Evolutionary conservation across 2,113 vertebrate species (phyloP).

Genomic region (Hystrix brachyura): DNA sequence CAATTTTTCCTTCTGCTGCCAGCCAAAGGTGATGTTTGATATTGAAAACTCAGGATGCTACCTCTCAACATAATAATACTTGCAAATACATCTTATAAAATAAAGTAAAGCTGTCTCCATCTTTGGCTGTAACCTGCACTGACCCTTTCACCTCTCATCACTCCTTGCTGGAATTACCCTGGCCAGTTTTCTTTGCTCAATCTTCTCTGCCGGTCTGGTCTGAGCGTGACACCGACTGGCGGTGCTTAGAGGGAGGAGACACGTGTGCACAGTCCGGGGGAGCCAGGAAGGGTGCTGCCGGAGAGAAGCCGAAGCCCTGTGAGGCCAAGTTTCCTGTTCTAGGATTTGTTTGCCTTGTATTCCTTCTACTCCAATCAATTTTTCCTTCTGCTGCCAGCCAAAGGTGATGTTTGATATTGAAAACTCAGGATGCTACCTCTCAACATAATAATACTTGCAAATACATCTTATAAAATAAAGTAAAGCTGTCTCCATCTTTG

Average conservation of each 20-base stretch:
- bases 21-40: background rate
- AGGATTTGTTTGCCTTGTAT: background rate
- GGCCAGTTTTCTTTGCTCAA: background rate
- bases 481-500: background rate
- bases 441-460: background rate
- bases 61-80: background rate
- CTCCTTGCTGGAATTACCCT: background rate
- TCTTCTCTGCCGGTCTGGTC: background rate
- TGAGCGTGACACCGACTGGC: rapidly evolving
- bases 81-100: background rate
- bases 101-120: background rate
- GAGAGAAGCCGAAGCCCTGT: background rate
- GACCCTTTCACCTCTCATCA: background rate
- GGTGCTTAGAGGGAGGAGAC: background rate
- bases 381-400: background rate
- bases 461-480: background rate
- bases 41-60: background rate
- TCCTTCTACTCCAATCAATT: background rate
- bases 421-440: background rate
- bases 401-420: background rate
- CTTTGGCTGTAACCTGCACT: background rate
- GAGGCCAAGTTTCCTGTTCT: background rate
- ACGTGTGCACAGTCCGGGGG: background rate
- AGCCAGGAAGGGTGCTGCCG: background rate
- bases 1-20: background rate